Evolutionary conservation across 2,797 vertebrate genomes (phyloP).

Genomic region (Ctenochaetus hawaiiensis): DNA sequence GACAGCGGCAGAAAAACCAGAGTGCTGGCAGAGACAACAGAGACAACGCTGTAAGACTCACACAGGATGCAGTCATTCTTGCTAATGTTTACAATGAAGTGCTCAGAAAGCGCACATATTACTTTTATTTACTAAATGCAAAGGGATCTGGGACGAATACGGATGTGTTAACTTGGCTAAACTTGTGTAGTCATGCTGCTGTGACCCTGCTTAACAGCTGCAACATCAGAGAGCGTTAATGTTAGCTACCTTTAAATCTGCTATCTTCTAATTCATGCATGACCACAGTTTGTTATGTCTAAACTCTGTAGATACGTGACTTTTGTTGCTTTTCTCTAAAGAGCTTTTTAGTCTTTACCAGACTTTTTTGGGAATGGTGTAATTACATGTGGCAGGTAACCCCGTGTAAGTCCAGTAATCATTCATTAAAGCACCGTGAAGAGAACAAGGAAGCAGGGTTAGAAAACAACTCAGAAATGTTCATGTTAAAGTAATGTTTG

Average conservation of each 20-base stretch:
- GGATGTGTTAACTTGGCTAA: background rate
- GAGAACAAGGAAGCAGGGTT: background rate
- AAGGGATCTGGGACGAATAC: rapidly evolving
- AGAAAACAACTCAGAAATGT: background rate
- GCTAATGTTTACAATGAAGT: conserved; percentile 14
- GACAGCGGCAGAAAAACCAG: conserved; percentile 83
- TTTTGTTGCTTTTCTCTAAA: background rate
- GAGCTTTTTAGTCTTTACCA: background rate
- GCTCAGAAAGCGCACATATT: background rate
- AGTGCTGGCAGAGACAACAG: conserved; percentile 75
- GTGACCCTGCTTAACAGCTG: background rate
- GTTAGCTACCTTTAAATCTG: background rate
- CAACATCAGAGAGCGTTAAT: background rate
- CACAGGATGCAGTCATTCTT: conserved; percentile 7
- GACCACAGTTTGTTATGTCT: background rate
- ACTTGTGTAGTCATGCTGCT: background rate
- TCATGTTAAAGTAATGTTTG: background rate
- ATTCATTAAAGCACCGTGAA: background rate
- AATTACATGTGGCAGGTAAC: background rate
- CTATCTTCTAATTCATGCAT: conserved; percentile 9
- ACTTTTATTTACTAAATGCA: background rate
- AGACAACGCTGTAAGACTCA: conserved; percentile 84
- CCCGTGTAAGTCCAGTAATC: background rate
- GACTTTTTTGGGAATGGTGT: rapidly evolving
- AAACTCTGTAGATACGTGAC: rapidly evolving